Conservation (phyloP, 2,113 vertebrate species). For the Protobothrops flavoviridis region DNA sequence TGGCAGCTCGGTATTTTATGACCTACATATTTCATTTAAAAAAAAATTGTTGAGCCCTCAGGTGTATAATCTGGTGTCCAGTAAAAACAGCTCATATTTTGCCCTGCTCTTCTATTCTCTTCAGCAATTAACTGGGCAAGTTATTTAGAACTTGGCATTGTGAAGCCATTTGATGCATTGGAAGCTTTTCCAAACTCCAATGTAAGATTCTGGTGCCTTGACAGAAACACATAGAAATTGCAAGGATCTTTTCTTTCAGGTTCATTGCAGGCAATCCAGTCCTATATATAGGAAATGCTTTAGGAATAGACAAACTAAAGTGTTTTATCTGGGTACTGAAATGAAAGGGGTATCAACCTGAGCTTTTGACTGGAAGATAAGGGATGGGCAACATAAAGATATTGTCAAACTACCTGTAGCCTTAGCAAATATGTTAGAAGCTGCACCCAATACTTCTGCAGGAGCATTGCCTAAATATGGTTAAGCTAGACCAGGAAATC, state of each 20-base stretch:
- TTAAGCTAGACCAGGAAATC: background rate
- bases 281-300: background rate
- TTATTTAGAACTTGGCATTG: background rate
- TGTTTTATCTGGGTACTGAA: background rate
- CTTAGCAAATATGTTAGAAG: background rate
- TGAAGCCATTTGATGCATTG: background rate
- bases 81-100: background rate
- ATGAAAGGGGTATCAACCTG: background rate
- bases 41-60: background rate
- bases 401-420: background rate
- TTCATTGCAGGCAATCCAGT: background rate
- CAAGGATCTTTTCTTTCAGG: background rate
- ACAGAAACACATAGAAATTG: background rate
- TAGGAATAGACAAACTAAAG: background rate
- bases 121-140: background rate
- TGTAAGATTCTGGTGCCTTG: background rate
- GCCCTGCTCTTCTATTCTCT: background rate
- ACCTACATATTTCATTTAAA: background rate
- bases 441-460: background rate
- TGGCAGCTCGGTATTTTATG: background rate
- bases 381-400: background rate
- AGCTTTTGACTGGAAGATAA: background rate
- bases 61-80: background rate
- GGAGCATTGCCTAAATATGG: background rate
- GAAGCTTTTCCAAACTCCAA: background rate